Percentiles rank a stretch among this genome's conserved stretches.
Conservation (phyloP, 2,113 vertebrate genomes). For the Sclerurus mexicanus region DNA sequence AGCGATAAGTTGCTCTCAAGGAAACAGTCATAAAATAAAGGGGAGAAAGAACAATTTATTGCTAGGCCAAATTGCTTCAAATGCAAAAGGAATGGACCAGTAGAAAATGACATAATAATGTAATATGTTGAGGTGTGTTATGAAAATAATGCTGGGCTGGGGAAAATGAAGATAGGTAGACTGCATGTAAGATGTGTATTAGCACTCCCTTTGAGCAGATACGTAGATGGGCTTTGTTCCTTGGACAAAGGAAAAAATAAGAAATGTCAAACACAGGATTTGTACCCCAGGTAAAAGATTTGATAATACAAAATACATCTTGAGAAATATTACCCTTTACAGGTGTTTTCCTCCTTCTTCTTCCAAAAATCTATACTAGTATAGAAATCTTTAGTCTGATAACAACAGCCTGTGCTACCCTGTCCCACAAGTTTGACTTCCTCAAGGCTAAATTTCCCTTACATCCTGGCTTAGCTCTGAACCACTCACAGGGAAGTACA, state of each 20-base stretch:
- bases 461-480: background rate
- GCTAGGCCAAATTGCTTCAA: background rate
- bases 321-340: background rate
- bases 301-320: background rate
- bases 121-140: background rate
- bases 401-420: background rate
- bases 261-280: background rate
- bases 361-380: background rate
- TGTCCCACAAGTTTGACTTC: background rate
- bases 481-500: background rate
- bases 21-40: background rate
- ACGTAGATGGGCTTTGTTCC: background rate
- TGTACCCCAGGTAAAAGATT: background rate
- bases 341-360: background rate
- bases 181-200: background rate
- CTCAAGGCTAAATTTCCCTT: background rate
- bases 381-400: background rate
- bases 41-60: background rate
- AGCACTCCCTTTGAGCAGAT: background rate
- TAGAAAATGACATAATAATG: background rate
- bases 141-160: background rate
- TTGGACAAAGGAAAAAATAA: background rate
- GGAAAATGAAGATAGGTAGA: background rate
- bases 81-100: background rate
- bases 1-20: background rate